These are phyloP conservation scores for Alviniconcha marisindica DNA, from an alignment of 1,140 invertebrate genomes.

Conservation along the genomic window DNA sequence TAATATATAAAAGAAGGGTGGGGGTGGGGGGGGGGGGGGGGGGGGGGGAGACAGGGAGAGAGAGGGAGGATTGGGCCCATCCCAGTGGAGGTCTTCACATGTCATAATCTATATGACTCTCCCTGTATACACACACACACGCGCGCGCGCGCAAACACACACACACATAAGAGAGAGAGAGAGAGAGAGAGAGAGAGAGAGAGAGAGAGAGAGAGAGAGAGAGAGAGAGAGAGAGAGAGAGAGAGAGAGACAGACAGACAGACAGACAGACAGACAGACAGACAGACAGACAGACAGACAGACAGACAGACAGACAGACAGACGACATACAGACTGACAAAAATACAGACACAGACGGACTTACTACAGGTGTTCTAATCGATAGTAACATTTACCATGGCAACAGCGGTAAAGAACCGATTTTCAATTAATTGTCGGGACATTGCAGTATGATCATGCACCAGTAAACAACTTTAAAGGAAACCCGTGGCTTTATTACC, in stretches of 20 bases:
- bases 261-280: constrained; percentile 31
- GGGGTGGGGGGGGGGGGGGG: not conserved
- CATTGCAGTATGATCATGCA: too few species aligned
- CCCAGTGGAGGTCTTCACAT: too few species aligned
- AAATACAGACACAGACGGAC: not conserved
- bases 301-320: constrained; percentile 26
- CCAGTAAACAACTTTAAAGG: too few species aligned
- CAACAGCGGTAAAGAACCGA: too few species aligned
- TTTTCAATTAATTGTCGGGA: too few species aligned
- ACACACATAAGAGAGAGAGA: not conserved
- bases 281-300: constrained; percentile 37
- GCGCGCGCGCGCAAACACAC: too few species aligned
- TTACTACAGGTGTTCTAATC: too few species aligned
- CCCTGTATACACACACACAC: too few species aligned
- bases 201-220: constrained; percentile 40
- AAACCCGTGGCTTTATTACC: too few species aligned
- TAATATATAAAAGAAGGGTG: not conserved
- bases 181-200: not conserved
- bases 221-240: constrained; percentile 37
- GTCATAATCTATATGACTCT: too few species aligned
- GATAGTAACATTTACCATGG: too few species aligned
- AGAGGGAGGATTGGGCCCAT: not conserved
- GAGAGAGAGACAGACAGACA: constrained; percentile 36
- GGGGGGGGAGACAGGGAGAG: not conserved
- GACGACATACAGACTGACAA: not conserved